A percentile compares a stretch with the other conserved stretches of the same genome.
phyloP scores from a whole-genome alignment of 2,797 vertebrate species.

The Leuciscus waleckii region DNA sequence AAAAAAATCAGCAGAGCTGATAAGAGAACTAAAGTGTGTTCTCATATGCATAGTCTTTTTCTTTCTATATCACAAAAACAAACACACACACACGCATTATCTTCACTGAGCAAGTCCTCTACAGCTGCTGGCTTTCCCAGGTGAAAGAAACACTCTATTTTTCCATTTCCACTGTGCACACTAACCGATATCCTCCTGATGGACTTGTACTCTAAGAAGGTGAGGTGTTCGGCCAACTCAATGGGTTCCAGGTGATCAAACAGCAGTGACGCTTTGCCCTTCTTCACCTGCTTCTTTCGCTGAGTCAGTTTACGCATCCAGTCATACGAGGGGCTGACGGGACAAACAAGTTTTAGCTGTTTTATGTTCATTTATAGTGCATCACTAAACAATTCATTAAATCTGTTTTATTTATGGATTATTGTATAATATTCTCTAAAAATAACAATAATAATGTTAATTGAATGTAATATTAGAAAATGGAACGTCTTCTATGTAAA shows the following conservation, averaged over 20 bases:
- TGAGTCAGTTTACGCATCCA: conserved; percentile 98
- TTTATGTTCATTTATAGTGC: not conserved
- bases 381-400: not conserved
- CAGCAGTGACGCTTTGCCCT: conserved; percentile 94
- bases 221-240: conserved; percentile 96
- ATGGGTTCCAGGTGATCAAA: conserved; percentile 97
- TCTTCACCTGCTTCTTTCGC: conserved; percentile 93
- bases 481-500: not conserved
- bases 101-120: conserved; percentile 43
- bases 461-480: not conserved
- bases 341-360: not conserved
- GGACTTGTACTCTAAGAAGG: conserved; percentile 97
- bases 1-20: conserved; percentile 24
- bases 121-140: conserved; percentile 64
- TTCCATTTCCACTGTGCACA: conserved; percentile 49
- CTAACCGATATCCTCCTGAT: conserved; percentile 86
- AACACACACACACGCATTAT: conserved; percentile 63
- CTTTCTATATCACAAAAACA: conserved; percentile 25
- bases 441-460: not conserved
- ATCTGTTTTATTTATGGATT: not conserved
- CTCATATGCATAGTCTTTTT: conserved; percentile 16
- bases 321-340: conserved; percentile 90
- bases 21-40: conserved; percentile 16
- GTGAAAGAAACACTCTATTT: conserved; percentile 41
- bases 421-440: not conserved